A percentile compares a stretch with the other conserved stretches of the same genome.
Conservation (phyloP, 2,113 vertebrate genomes). For the Salvelinus namaycush region DNA sequence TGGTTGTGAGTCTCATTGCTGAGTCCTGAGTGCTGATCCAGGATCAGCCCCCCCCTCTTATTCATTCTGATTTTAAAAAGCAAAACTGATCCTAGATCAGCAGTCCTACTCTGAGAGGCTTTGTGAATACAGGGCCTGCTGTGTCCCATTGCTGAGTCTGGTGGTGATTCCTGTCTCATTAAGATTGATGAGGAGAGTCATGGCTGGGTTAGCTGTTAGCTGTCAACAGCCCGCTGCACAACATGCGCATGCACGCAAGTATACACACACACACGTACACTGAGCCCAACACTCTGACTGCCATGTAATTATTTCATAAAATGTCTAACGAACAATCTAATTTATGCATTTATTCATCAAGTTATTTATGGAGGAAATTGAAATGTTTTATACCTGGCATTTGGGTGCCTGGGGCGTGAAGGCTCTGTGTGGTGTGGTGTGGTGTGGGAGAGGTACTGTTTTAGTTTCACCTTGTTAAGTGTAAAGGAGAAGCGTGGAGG, state of each 20-base stretch:
- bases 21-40: too few relatives aligned
- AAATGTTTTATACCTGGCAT: conserved; percentile 62
- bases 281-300: conserved; percentile 35
- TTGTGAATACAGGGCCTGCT: not conserved
- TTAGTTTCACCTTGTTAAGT: conserved; percentile 12
- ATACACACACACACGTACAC: conserved; percentile 7
- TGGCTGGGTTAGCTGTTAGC: conserved; percentile 64
- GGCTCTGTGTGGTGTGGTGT: not conserved
- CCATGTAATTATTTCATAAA: conserved; percentile 71
- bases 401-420: conserved; percentile 33
- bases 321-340: conserved; percentile 68
- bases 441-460: not conserved
- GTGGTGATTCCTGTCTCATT: conserved; percentile 64
- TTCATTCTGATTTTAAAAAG: too few relatives aligned
- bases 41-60: too few relatives aligned
- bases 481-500: not conserved
- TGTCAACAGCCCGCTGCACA: too few relatives aligned
- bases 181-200: conserved; percentile 75
- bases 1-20: too few relatives aligned
- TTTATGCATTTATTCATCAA: conserved; percentile 71
- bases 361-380: conserved; percentile 65
- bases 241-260: too few relatives aligned
- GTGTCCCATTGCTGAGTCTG: conserved; percentile 61
- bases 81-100: too few relatives aligned
- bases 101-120: not conserved